Base-by-base conservation (phyloP, 2,888 invertebrate species). In the Griposia aprilina region DNA sequence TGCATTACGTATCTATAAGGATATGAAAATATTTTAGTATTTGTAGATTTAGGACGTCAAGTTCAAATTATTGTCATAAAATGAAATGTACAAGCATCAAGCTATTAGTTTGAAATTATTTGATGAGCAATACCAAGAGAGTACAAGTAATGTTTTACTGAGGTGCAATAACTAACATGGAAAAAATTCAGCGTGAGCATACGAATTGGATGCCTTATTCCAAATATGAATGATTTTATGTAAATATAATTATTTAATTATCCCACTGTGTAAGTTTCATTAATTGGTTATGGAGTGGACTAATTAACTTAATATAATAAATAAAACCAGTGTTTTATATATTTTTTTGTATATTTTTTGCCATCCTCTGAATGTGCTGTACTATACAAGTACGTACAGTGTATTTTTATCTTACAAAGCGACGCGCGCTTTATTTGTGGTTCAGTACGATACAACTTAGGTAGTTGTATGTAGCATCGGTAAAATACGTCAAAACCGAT, bases 121-220 rank as follows among this genome's bases (percentile, higher is more conserved):
- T 90, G 91, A 93, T 92, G 92, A 95, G 95, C 94, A 94, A 94
- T 95, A 95, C 93, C 93, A 91, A 90, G 85, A 93, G 86, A 94
- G 93, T 95, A 95, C 95, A 94, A 95, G 90, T 90, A 88, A 91
- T 89, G 78, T 90, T 89, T 89, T 86, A 92, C 90, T 91, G 89
- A 90, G 83, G 80, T 90, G 93, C 93, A 93, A 93, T 93, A 93
- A 92, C 85, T 90, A 86, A 85, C 52, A 81, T 85, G 80, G 87
- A 87, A 85, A 36, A 88, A 89, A 87, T 84, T 89, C 90, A 90
- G 89, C 90, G 90, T 84, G 86, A 89, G 88, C 90, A 90, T 89
- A 89, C 89, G 85, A 90, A 91, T 89, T 91, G 81, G 80, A 91
- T 90, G 84, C 91, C 90, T 91, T 92, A 91, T 92, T 93, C 90